Conservation (phyloP, 2,888 invertebrate species). For the Lepidonotus clava region DNA sequence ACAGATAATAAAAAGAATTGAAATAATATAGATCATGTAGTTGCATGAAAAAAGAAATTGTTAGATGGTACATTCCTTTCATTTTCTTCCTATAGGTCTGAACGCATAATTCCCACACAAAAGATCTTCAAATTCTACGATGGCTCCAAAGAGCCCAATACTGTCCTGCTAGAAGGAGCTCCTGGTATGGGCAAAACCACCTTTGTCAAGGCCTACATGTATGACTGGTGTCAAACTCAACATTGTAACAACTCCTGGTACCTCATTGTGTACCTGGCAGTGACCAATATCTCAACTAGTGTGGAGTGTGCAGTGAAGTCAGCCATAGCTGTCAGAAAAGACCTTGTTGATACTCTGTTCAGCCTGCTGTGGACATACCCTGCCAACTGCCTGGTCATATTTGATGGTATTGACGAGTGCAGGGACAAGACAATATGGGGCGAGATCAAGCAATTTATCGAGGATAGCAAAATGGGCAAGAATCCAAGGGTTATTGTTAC, state of each 20-base stretch:
- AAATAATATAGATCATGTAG: too few species aligned
- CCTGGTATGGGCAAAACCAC: background rate
- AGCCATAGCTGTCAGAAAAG: background rate
- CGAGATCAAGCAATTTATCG: background rate
- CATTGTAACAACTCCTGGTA: background rate
- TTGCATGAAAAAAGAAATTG: too few species aligned
- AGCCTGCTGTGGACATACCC: background rate
- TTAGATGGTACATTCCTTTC: background rate
- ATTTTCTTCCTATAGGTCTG: background rate
- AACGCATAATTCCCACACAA: background rate
- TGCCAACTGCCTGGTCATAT: background rate
- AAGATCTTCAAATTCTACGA: background rate
- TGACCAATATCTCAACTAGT: background rate
- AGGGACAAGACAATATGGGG: background rate
- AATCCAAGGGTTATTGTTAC: background rate
- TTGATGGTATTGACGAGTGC: slow-evolving; percentile 4
- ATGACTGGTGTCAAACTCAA: slow-evolving; percentile 5
- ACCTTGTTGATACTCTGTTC: background rate
- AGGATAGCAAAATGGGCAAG: background rate
- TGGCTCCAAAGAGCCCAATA: background rate
- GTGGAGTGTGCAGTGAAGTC: background rate
- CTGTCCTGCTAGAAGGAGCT: background rate
- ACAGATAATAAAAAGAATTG: too few species aligned
- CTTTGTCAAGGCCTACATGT: background rate
- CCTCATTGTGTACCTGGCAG: background rate